Evolutionary conservation across 2,888 invertebrate genomes (phyloP).

Genomic region (Latrodectus hesperus): DNA sequence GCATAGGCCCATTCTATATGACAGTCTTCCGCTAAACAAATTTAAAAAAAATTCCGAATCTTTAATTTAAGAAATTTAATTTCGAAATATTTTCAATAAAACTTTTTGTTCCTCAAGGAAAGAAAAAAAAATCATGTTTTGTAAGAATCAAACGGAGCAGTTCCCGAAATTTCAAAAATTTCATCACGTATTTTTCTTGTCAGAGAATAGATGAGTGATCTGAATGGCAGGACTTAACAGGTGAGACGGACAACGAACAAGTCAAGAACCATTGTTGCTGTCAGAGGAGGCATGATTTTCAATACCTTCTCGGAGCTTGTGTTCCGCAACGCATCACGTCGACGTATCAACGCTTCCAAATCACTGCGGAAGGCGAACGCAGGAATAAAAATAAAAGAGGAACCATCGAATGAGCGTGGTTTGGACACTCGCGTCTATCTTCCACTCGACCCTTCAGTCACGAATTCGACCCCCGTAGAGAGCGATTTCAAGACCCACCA

Average conservation of each 20-base stretch:
- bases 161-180: too few species aligned
- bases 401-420: constrained; percentile 32
- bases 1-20: too few species aligned
- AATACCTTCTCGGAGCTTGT: neutral
- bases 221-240: too few species aligned
- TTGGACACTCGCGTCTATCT: constrained; percentile 66
- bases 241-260: constrained; percentile 30
- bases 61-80: too few species aligned
- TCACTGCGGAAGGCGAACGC: neutral
- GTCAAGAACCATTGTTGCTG: constrained; percentile 42
- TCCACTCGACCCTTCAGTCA: constrained; percentile 58
- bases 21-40: too few species aligned
- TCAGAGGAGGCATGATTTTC: constrained; percentile 45
- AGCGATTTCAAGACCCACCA: constrained; percentile 59
- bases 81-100: too few species aligned
- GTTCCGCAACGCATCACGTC: neutral
- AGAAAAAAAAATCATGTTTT: too few species aligned
- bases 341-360: neutral
- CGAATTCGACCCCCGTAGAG: constrained; percentile 53
- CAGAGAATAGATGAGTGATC: too few species aligned
- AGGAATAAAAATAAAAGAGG: constrained; percentile 3
- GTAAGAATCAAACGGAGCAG: too few species aligned
- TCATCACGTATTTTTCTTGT: too few species aligned
- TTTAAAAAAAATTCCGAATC: too few species aligned
- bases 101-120: too few species aligned